phyloP scores from a whole-genome alignment of 2,888 invertebrate species.

The Chrysolina haemoptera region DNA sequence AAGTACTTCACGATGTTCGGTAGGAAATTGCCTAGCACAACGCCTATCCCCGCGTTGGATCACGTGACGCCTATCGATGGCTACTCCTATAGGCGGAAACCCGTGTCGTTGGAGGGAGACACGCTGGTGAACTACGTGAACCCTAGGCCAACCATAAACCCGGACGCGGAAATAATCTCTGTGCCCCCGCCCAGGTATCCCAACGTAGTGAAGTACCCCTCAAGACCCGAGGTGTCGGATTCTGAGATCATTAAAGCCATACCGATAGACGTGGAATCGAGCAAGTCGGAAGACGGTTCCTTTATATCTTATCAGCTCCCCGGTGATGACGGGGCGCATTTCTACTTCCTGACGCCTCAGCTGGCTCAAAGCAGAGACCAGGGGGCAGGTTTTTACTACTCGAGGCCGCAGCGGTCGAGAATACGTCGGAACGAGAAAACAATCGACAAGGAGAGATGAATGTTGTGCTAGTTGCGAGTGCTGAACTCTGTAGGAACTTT shows the following conservation, averaged over 20 bases:
- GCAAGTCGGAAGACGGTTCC: constrained; percentile 66
- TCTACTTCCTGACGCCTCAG: constrained; percentile 84
- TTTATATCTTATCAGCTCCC: constrained; percentile 82
- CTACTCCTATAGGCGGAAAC: constrained; percentile 55
- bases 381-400: constrained; percentile 63
- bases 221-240: constrained; percentile 43
- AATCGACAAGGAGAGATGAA: constrained; percentile 53
- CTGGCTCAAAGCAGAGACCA: constrained; percentile 69
- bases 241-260: constrained; percentile 64
- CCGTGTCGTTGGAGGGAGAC: constrained; percentile 75
- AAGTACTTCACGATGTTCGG: constrained; percentile 84
- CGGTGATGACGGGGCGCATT: constrained; percentile 83
- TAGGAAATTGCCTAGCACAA: constrained; percentile 76
- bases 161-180: constrained; percentile 76
- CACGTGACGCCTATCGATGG: constrained; percentile 26
- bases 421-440: constrained; percentile 52
- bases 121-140: constrained; percentile 81
- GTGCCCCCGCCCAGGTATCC: constrained; percentile 49
- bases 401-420: constrained; percentile 56
- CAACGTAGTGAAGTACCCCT: constrained; percentile 55
- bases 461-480: constrained; percentile 39
- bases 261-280: constrained; percentile 51
- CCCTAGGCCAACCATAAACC: constrained; percentile 79
- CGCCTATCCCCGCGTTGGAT: constrained; percentile 56
- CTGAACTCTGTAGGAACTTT: constrained; percentile 29